Evolutionary conservation across 2,113 vertebrate species (phyloP).

Genomic region (Gymnorhina tibicen): DNA sequence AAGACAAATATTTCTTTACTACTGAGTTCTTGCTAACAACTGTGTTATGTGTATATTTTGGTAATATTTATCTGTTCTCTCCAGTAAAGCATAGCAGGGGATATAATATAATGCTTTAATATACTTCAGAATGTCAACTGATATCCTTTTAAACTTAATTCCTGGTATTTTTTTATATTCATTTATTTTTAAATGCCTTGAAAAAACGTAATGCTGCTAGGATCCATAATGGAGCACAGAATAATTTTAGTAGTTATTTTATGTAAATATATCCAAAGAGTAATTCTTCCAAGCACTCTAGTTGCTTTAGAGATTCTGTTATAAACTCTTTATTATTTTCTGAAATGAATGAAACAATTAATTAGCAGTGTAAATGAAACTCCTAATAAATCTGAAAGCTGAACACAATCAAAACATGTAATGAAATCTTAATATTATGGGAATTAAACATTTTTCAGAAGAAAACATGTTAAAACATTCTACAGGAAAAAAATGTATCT

Average conservation of each 20-base stretch:
- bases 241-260: neutral
- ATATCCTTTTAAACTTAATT: neutral
- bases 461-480: neutral
- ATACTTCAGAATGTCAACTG: neutral
- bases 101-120: neutral
- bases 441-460: neutral
- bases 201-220: neutral
- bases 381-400: neutral
- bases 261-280: neutral
- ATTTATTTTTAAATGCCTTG: neutral
- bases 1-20: neutral
- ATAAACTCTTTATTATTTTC: neutral
- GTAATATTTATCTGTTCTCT: neutral
- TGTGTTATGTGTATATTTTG: neutral
- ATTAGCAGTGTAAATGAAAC: neutral
- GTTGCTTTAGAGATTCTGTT: neutral
- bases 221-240: neutral
- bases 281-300: neutral
- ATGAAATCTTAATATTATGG: neutral
- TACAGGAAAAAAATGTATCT: neutral
- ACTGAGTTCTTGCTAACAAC: neutral
- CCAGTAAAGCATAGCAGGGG: neutral
- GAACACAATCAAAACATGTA: neutral
- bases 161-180: neutral
- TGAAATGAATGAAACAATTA: neutral